These are phyloP conservation scores for Sebastes steindachneri DNA, from an alignment of 2,797 vertebrate genomes.

Conservation along the genomic window DNA sequence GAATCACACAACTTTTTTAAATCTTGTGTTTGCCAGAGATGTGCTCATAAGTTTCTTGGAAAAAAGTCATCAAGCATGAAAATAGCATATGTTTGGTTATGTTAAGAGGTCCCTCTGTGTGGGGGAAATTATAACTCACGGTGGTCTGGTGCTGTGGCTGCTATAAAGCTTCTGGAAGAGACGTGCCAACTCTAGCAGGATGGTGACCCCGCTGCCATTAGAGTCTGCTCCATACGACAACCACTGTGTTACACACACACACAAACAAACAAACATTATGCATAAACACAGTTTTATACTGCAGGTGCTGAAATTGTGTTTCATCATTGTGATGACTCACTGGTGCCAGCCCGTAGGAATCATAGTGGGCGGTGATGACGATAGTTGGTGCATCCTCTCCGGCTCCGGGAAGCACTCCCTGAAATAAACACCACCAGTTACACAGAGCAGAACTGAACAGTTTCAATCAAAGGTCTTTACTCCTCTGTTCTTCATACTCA, in stretches of 20 bases:
- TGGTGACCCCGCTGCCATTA: conserved; percentile 84
- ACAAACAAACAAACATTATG: not conserved
- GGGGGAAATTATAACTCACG: conserved; percentile 65
- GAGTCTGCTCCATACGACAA: conserved; percentile 87
- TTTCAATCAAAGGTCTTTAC: not conserved
- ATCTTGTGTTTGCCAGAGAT: too few species aligned
- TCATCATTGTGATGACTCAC: conserved; percentile 64
- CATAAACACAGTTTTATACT: not conserved
- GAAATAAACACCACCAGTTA: conserved; percentile 26
- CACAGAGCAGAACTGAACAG: not conserved
- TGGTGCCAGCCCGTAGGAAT: conserved; percentile 85
- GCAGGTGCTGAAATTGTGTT: not conserved
- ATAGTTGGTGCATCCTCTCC: conserved; percentile 82
- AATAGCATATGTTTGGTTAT: not conserved
- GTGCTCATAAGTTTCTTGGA: too few species aligned
- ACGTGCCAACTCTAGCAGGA: conserved; percentile 83
- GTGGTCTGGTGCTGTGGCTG: conserved; percentile 75
- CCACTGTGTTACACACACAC: conserved; percentile 75
- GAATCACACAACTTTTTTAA: too few species aligned
- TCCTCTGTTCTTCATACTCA: conserved; percentile 42
- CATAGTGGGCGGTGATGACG: conserved; percentile 86
- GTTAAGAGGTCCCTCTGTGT: not conserved
- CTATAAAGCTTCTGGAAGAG: conserved; percentile 85
- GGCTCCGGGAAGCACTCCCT: conserved; percentile 84
- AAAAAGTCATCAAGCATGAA: too few species aligned